phyloP scores from a whole-genome alignment of 2,113 vertebrate genomes.

The Sus scrofa region DNA sequence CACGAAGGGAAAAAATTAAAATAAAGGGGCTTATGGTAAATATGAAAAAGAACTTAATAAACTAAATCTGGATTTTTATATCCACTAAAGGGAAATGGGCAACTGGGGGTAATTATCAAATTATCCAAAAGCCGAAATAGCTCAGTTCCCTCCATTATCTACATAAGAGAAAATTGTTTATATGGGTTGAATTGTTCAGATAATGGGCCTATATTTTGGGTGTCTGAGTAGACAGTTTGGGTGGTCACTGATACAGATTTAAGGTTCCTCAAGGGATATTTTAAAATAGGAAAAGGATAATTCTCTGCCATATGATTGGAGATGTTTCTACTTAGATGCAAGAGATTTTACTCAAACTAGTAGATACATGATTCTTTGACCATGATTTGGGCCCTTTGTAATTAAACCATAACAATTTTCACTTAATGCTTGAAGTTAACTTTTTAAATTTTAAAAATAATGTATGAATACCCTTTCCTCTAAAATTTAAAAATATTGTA shows the following conservation, averaged over 20 bases:
- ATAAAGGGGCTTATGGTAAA: conserved; percentile 73
- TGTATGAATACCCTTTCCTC: background rate
- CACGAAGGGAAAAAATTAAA: conserved; percentile 65
- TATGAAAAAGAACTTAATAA: conserved; percentile 73
- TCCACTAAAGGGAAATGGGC: conserved; percentile 66
- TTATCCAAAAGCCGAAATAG: conserved; percentile 67
- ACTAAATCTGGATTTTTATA: conserved; percentile 74
- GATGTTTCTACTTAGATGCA: background rate
- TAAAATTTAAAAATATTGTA: conserved; percentile 5
- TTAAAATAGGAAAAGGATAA: conserved; percentile 20
- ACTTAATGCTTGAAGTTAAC: conserved; percentile 54
- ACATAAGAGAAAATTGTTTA: conserved; percentile 69
- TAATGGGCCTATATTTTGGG: conserved; percentile 62
- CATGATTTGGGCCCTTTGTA: background rate
- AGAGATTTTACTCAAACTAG: conserved; percentile 24
- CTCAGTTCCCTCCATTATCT: conserved; percentile 68
- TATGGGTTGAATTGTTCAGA: conserved; percentile 58
- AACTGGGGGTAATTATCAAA: conserved; percentile 78
- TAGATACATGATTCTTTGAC: background rate
- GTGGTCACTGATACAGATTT: conserved; percentile 53
- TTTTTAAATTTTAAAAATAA: conserved; percentile 55
- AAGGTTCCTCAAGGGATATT: conserved; percentile 30
- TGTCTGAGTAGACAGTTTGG: conserved; percentile 59
- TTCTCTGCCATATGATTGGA: background rate
- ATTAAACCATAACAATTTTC: conserved; percentile 11